Base-by-base conservation (phyloP, 2,797 vertebrate species). In the Cossypha caffra region DNA sequence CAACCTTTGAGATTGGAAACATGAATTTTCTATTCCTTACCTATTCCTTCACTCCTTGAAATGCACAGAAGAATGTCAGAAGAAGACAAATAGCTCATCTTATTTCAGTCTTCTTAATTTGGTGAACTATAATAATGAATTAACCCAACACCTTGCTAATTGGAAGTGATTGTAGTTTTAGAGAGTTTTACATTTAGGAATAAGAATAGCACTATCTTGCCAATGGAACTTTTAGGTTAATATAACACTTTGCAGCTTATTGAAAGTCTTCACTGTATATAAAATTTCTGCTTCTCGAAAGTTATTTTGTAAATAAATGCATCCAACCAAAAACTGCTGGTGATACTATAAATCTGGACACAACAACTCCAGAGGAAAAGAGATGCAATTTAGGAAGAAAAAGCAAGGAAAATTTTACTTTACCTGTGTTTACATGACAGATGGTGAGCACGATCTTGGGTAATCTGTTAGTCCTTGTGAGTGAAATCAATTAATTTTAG, bases 401-500 rank as follows among this genome's bases (percentile, higher is more conserved):
- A 84, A 67, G 61, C 26, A 77, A 55, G n/a, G 37, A 93, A 95
- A 93, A 91, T 74, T 51, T 84, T 94, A 59, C 57, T 72, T 88
- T 86, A 74, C 93, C 80, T 95, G 31, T 71, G 55, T 88, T 96
- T 90, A 86, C 64, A 51, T 81, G 81, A 93, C 93, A 95, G 94
- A 97, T 94, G 90, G 92, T 72, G 40, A 93, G 68, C 90, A 91
- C 72, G 96, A 90, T 98, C 76, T 81, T 88, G 88, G 55, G 76
- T 97, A 96, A 96, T 97, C 88, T 95, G 75, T 96, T 80, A 81
- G 79, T 94, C 72, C 88, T 96, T 75, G 61, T 95, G 94, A 96
- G 75, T 73, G 67, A 97, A 97, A 97, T 97, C 68, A 97, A 96
- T 98, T 97, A 97, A 91, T 42, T 96, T 97, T 97, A 95, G 86